Evolutionary conservation across 2,113 vertebrate genomes (phyloP).

Genomic region (Saccopteryx leptura): DNA sequence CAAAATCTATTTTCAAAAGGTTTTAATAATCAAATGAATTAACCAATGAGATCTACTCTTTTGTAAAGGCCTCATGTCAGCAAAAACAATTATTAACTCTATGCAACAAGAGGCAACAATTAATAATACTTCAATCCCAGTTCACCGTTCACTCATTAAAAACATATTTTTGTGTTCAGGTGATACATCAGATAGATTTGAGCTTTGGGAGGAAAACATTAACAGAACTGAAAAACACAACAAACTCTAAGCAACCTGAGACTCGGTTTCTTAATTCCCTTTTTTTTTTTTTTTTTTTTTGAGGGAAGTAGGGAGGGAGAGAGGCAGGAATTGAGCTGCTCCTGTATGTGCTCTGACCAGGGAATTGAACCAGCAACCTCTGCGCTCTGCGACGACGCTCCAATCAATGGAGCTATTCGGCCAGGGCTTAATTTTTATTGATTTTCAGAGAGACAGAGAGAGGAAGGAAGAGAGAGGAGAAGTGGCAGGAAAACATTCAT

Average conservation of each 20-base stretch:
- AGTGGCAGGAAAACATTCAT: too few species aligned
- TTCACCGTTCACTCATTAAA: neutral
- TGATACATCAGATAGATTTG: neutral
- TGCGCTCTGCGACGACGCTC: too few species aligned
- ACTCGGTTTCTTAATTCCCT: neutral
- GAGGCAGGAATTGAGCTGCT: too few species aligned
- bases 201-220: constrained; percentile 45
- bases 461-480: too few species aligned
- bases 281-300: neutral
- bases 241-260: neutral
- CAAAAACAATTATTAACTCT: neutral
- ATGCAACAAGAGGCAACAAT: neutral
- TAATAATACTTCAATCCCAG: constrained; percentile 30
- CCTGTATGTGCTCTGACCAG: too few species aligned
- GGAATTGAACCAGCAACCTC: too few species aligned
- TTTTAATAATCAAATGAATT: neutral
- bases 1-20: constrained; percentile 6
- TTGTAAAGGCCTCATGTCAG: neutral
- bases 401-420: too few species aligned
- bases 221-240: constrained; percentile 34
- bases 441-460: too few species aligned
- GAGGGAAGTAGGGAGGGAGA: too few species aligned
- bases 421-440: too few species aligned
- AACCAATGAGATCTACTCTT: neutral
- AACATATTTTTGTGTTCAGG: neutral